A percentile compares a stretch with the other conserved stretches of the same genome.
Evolutionary conservation across 2,888 invertebrate species (phyloP).

Genomic region (Cinara cedri): DNA sequence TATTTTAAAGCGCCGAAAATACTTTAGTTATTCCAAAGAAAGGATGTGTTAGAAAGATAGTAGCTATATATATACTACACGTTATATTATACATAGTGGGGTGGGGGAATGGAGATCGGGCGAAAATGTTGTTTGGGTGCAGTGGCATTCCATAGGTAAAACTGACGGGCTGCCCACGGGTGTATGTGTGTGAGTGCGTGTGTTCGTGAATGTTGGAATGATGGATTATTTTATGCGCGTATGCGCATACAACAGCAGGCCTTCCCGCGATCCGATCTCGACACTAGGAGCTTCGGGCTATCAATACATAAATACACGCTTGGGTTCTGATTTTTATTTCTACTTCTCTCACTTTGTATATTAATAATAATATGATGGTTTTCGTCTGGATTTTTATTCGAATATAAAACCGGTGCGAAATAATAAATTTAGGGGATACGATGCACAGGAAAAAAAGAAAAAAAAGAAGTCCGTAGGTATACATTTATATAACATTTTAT

Average conservation of each 20-base stretch:
- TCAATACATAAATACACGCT: constrained; percentile 56
- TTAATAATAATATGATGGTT: constrained; percentile 47
- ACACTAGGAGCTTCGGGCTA: constrained; percentile 52
- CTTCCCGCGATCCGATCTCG: constrained; percentile 54
- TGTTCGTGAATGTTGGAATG: constrained; percentile 54
- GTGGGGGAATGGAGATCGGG: constrained; percentile 47
- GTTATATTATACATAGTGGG: too few species aligned
- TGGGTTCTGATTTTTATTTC: constrained; percentile 49
- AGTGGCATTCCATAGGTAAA: constrained; percentile 56
- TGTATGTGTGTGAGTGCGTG: constrained; percentile 37
- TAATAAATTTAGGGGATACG: constrained; percentile 44
- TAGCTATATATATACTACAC: too few species aligned
- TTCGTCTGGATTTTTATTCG: constrained; percentile 40
- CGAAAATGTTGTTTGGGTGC: constrained; percentile 57
- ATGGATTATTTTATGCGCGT: constrained; percentile 56
- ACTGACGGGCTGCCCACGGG: constrained; percentile 55
- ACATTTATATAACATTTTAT: too few species aligned
- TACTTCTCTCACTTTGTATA: constrained; percentile 45
- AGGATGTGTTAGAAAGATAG: background rate
- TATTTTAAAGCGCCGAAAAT: constrained; percentile 17
- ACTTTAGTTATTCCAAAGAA: constrained; percentile 16
- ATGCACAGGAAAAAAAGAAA: constrained; percentile 12
- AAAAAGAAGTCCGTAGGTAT: constrained; percentile 15
- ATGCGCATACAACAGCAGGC: constrained; percentile 49
- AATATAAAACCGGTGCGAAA: constrained; percentile 48